Conservation (phyloP, 2,113 vertebrate genomes). For the Hippocampus guttulatus region DNA sequence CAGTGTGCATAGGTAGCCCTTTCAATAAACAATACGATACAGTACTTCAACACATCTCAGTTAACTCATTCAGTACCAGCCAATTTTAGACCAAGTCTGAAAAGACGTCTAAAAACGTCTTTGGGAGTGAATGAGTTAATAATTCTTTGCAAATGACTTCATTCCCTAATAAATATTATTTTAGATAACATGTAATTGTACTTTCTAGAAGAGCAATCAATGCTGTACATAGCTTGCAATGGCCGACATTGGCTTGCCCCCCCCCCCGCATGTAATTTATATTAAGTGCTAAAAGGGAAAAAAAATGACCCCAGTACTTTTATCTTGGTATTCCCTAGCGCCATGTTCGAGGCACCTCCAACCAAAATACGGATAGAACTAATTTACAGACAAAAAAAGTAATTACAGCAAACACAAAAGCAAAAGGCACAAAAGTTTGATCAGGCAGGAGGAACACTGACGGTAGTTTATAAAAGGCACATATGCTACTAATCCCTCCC, state of each 20-base stretch:
- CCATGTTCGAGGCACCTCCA: constrained; percentile 18
- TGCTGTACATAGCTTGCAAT: constrained; percentile 17
- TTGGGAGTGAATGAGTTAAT: background rate
- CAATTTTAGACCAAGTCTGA: no score
- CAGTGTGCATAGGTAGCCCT: constrained; percentile 51
- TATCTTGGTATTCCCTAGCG: constrained; percentile 11
- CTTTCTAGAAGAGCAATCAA: constrained; percentile 8
- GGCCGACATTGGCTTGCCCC: background rate
- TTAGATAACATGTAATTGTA: constrained; percentile 18
- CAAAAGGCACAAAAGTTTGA: constrained; percentile 47
- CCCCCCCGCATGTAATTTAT: constrained; percentile 10
- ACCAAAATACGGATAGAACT: constrained; percentile 19
- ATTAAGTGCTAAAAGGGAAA: constrained; percentile 49
- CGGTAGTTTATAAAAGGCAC: constrained; percentile 40
- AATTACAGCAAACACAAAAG: background rate
- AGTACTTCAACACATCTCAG: constrained; percentile 35
- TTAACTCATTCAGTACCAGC: background rate
- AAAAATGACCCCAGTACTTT: background rate
- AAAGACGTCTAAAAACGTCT: no score
- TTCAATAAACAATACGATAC: constrained; percentile 38
- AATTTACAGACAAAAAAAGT: constrained; percentile 13
- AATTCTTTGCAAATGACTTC: constrained; percentile 14
- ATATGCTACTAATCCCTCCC: constrained; percentile 4
- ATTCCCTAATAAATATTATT: constrained; percentile 46
- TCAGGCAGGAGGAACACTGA: constrained; percentile 23